Evolutionary conservation across 2,113 vertebrate species (phyloP), one percentile per base, ranked within the genome.

Genomic region (Sitta europaea): DNA sequence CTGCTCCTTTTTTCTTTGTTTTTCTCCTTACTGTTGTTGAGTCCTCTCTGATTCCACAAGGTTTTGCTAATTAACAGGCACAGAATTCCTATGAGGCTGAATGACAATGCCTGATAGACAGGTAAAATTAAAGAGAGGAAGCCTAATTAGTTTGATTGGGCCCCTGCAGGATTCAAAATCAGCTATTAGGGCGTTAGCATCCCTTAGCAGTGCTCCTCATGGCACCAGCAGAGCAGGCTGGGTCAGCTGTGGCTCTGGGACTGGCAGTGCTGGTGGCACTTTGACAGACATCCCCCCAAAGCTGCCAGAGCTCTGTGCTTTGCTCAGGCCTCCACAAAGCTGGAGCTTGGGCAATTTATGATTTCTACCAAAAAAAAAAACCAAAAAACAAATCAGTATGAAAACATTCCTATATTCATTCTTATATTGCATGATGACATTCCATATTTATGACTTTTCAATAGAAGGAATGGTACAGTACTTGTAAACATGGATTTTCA

Each of bases 1-100:
- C 47, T 74, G 16, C 28, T 90, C 28, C 38, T 55, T 95, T 72
- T 61, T 63, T 27, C 67, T 38, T 5, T 28, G 25, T 28, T 77
- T 79, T 87, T 54, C 81, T 77, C 40, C 61, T 61, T 13, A 28
- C 12, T 63, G 4, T 61, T 74, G 29, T n/a, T n/a, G 33, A 90
- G 38, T 22, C 42, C 57, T 61, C 75, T 28, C 54, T 43, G 40
- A 66, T 71, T 54, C 51, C 63, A 70, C 42, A 65, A 22, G 40
- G 15, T 62, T 90, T 93, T 89, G 48, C 93, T 94, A 95, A 97
- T 92, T 88, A 95, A 70, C 73, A 79, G 67, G 68, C 57, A 80
- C 50, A 62, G 75, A 55, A 65, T 66, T 82, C 80, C 83, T 68
- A 2, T 6, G 87, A 88, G 88, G 20, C 51, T 78, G 68, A 59